phyloP scores from a whole-genome alignment of 1,140 invertebrate species.

The Pseudomyrmex gracilis region DNA sequence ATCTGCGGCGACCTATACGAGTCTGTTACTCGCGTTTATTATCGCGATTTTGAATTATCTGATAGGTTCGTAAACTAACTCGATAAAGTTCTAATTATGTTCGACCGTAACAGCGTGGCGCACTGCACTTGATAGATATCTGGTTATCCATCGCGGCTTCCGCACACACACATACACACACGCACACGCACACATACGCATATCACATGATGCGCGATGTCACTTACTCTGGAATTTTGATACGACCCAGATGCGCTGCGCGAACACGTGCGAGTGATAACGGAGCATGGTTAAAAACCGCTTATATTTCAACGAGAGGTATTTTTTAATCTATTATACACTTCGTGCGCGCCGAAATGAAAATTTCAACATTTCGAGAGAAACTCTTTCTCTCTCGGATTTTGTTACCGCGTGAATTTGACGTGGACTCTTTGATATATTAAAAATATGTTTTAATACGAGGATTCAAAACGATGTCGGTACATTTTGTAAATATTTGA shows the following conservation, averaged over 20 bases:
- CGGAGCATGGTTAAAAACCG: neutral
- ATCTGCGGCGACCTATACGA: neutral
- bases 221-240: constrained; percentile 28
- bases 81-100: constrained; percentile 41
- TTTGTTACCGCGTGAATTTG: no score
- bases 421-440: no score
- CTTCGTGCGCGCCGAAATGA: no score
- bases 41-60: constrained; percentile 27
- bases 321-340: no score
- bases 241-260: neutral
- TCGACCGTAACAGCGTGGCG: neutral
- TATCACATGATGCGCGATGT: constrained; percentile 35
- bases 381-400: no score
- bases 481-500: no score
- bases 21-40: constrained; percentile 14
- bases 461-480: no score
- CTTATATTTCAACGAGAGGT: neutral
- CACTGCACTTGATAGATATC: constrained; percentile 28
- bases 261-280: constrained; percentile 27
- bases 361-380: no score
- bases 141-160: neutral
- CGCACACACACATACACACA: neutral
- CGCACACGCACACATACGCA: constrained; percentile 1
- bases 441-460: no score
- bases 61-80: constrained; percentile 10